phyloP scores from a whole-genome alignment of 92 coral and sea anemone genomes.

The Pocillopora meandrina region DNA sequence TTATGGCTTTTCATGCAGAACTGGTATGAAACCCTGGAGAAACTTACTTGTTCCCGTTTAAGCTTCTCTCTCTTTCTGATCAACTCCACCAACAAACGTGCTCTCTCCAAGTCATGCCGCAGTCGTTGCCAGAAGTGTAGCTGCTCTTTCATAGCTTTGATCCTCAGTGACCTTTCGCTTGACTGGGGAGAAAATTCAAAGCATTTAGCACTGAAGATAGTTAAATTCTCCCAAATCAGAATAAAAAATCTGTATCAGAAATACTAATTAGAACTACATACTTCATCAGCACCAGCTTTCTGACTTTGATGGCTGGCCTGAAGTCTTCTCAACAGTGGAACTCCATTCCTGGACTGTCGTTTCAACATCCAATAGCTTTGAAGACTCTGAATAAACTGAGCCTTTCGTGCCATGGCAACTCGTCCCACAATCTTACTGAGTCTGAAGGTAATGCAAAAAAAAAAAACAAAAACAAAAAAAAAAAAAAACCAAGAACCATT shows the following conservation, averaged over 20 bases:
- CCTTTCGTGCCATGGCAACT: constrained; percentile 95
- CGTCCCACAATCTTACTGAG: constrained; percentile 97
- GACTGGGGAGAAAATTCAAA: constrained; percentile 42
- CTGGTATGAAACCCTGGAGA: neutral
- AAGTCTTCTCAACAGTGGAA: constrained; percentile 88
- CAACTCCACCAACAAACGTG: constrained; percentile 91
- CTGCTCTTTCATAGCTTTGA: constrained; percentile 98
- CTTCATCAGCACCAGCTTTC: constrained; percentile 95
- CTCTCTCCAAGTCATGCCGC: constrained; percentile 97
- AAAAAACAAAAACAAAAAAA: too few species aligned
- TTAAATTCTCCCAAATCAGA: neutral
- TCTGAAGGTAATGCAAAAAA: constrained; percentile 35
- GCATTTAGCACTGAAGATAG: neutral
- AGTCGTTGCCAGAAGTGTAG: constrained; percentile 99
- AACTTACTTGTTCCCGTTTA: constrained; percentile 92
- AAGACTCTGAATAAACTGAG: constrained; percentile 92
- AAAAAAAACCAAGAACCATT: too few species aligned
- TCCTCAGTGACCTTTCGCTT: constrained; percentile 95
- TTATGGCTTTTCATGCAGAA: neutral
- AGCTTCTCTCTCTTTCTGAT: constrained; percentile 97
- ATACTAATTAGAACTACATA: neutral
- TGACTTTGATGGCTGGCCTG: constrained; percentile 97
- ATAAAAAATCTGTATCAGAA: neutral
- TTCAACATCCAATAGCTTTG: constrained; percentile 99
- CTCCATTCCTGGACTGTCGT: constrained; percentile 99